phyloP scores from a whole-genome alignment of 2,888 invertebrate genomes.

The Rhingia campestris region DNA sequence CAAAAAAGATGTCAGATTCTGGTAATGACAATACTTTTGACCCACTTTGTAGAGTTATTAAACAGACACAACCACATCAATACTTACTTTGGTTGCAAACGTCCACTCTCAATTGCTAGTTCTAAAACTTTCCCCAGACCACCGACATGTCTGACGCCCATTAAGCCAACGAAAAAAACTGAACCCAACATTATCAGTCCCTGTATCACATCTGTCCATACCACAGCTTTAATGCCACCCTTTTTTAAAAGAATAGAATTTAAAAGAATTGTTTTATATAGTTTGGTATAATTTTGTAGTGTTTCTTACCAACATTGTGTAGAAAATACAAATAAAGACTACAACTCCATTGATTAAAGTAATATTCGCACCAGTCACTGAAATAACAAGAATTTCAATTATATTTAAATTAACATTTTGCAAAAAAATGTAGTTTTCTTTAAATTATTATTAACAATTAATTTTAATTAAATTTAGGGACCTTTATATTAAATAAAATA shows the following conservation, averaged over 20 bases:
- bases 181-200: slow-evolving; percentile 78
- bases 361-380: slow-evolving; percentile 84
- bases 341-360: slow-evolving; percentile 83
- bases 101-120: slow-evolving; percentile 76
- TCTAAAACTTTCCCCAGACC: slow-evolving; percentile 78
- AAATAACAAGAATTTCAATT: neutral
- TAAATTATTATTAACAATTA: too few species aligned
- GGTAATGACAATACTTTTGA: too few species aligned
- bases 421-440: too few species aligned
- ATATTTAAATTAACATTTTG: neutral
- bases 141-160: slow-evolving; percentile 79
- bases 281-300: neutral
- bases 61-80: too few species aligned
- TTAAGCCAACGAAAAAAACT: slow-evolving; percentile 77
- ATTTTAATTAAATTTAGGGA: too few species aligned
- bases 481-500: too few species aligned
- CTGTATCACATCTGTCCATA: slow-evolving; percentile 83
- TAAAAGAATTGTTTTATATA: neutral
- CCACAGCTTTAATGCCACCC: slow-evolving; percentile 82
- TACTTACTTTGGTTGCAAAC: slow-evolving; percentile 75
- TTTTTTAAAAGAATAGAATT: slow-evolving; percentile 42
- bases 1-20: too few species aligned
- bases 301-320: slow-evolving; percentile 83
- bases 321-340: slow-evolving; percentile 83
- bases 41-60: too few species aligned